These are phyloP conservation scores for Spatula clypeata DNA, from an alignment of 2,797 vertebrate species.

Conservation along the genomic window DNA sequence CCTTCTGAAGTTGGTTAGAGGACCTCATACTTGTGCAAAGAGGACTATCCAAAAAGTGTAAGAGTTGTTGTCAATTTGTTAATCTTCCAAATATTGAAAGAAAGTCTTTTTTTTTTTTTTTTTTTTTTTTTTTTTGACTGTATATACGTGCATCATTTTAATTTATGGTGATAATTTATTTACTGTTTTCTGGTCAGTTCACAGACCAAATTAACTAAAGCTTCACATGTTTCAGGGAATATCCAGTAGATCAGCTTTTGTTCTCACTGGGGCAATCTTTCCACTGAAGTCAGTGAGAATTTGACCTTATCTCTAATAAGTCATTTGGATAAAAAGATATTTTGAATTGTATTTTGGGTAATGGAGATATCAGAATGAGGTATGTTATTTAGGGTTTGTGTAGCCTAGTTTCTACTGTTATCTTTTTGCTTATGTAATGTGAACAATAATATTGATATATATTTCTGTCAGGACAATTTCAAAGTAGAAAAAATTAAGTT, in stretches of 20 bases:
- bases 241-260: neutral
- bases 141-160: neutral
- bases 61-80: neutral
- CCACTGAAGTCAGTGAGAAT: neutral
- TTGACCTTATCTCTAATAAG: neutral
- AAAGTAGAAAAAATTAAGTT: conserved; percentile 17
- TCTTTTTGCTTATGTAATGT: neutral
- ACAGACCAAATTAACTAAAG: neutral
- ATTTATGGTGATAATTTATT: neutral
- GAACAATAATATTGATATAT: neutral
- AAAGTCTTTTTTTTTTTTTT: neutral
- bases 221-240: neutral
- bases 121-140: neutral
- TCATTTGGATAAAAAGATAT: neutral
- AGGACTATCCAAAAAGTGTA: neutral
- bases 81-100: neutral
- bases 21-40: neutral
- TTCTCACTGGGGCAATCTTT: neutral
- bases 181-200: neutral
- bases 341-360: neutral
- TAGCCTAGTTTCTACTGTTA: conserved; percentile 10
- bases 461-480: neutral
- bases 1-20: neutral
- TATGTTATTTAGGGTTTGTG: neutral
- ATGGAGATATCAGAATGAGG: neutral